Base-by-base conservation (phyloP, 2,888 invertebrate species). In the Dryococelus australis region DNA sequence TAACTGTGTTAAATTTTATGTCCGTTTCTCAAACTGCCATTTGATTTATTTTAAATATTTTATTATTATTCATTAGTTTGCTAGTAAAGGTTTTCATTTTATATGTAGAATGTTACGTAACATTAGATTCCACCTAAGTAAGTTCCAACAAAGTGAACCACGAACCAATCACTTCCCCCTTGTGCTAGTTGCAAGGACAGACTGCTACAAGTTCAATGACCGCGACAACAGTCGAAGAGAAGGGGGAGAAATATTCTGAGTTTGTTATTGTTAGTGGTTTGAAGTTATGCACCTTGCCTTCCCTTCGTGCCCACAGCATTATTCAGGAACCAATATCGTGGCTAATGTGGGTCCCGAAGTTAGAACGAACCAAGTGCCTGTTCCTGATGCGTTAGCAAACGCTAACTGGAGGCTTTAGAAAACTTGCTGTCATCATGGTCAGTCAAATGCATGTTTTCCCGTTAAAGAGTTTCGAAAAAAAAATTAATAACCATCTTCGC, bases 291-390 rank as follows among this genome's bases (percentile, higher is more conserved):
- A 65, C 65, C 65, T 65, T n/a, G 65, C 65, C 65, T 9, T 16
- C 35, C 65, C n/a, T 65, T 65, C 65, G n/a, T 65, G 65, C 65
- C 65, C 65, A 65, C 65, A 65, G n/a, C 20, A n/a, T n/a, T 65
- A 65, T 65, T 65, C 65, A n/a, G 65, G 65, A 65, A 65, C 65
- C 65, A n/a, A 65, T 65, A n/a, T 20, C n/a, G 65, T 20, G n/a
- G 65, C 65, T 65, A 10, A 65, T 65, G n/a, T 20, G 65, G 65
- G 20, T 6, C 8, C 65, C 65, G 65, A 24, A 9, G 65, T 3
- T 8, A 65, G 8, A 65, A 65, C n/a, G 65, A 65, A 65, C 65
- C 8, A 65, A 65, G 65, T 65, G 65, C 65, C 65, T 12, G n/a
- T 47, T 47, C 2, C 47, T 47, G 16, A 13, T 47, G 16, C 47